Conservation (phyloP, 2,797 vertebrate species). For the Chelidonichthys spinosus region DNA sequence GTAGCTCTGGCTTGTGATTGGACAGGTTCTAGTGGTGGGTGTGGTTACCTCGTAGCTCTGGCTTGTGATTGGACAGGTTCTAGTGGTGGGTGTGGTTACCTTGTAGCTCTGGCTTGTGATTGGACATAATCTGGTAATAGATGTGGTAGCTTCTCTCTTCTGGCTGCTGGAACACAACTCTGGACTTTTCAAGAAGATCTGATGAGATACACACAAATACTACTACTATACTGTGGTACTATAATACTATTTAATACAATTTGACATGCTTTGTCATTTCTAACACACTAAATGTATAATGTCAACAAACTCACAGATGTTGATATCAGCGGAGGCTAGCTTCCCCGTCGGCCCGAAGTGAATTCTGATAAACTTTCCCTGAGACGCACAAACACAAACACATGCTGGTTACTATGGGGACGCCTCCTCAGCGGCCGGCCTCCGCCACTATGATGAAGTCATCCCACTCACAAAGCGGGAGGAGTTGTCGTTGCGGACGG, state of each 20-base stretch:
- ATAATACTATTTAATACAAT: neutral
- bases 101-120: conserved; percentile 92
- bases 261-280: neutral
- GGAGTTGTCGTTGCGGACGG: conserved; percentile 95
- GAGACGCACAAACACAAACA: conserved; percentile 27
- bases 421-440: neutral
- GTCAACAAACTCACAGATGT: conserved; percentile 89
- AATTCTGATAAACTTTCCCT: conserved; percentile 98
- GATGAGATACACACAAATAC: conserved; percentile 30
- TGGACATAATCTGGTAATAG: conserved; percentile 95
- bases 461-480: conserved; percentile 92
- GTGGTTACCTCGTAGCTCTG: conserved; percentile 90
- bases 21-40: neutral
- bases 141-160: conserved; percentile 94
- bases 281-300: neutral
- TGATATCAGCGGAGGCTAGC: conserved; percentile 93
- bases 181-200: conserved; percentile 97
- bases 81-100: conserved; percentile 85
- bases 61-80: conserved; percentile 92
- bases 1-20: conserved; percentile 16
- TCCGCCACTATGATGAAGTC: neutral
- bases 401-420: neutral
- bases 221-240: neutral
- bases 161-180: conserved; percentile 96
- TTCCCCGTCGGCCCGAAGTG: conserved; percentile 93